phyloP scores from a whole-genome alignment of 2,888 invertebrate species.

The Megalurothrips usitatus region DNA sequence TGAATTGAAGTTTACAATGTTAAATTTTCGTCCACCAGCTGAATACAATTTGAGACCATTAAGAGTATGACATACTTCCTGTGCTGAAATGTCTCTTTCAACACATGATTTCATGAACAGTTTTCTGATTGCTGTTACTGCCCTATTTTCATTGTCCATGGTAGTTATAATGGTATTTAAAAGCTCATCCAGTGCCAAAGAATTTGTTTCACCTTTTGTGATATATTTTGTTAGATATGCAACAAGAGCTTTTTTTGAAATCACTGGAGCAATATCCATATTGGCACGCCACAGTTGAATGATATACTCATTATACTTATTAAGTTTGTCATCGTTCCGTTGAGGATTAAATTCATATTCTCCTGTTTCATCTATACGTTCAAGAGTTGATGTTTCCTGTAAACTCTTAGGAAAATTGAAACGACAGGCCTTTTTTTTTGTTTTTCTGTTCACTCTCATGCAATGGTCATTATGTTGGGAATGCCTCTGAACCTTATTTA shows the following conservation, averaged over 20 bases:
- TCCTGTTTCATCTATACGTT: background rate
- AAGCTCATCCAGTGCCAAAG: background rate
- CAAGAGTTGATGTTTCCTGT: background rate
- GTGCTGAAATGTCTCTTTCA: conserved; percentile 35
- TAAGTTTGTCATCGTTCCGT: conserved; percentile 32
- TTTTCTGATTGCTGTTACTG: conserved; percentile 32
- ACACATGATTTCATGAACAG: conserved; percentile 31
- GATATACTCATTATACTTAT: conserved; percentile 31
- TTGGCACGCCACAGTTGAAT: conserved; percentile 34
- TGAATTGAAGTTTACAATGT: background rate
- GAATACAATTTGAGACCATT: conserved; percentile 27
- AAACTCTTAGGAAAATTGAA: conserved; percentile 33
- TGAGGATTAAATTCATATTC: conserved; percentile 4
- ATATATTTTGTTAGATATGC: conserved; percentile 35
- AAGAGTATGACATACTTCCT: conserved; percentile 33
- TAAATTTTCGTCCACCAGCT: conserved; percentile 4
- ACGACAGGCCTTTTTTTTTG: conserved; percentile 29
- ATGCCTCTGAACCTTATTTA: conserved; percentile 32
- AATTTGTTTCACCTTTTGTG: conserved; percentile 31
- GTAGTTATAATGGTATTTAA: background rate
- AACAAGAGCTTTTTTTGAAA: conserved; percentile 28
- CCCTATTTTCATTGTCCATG: background rate
- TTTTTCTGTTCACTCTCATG: conserved; percentile 30
- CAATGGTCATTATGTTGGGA: conserved; percentile 30
- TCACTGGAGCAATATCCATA: conserved; percentile 31